Base-by-base conservation (phyloP, 2,797 vertebrate species). In the Cirrhinus mrigala region DNA sequence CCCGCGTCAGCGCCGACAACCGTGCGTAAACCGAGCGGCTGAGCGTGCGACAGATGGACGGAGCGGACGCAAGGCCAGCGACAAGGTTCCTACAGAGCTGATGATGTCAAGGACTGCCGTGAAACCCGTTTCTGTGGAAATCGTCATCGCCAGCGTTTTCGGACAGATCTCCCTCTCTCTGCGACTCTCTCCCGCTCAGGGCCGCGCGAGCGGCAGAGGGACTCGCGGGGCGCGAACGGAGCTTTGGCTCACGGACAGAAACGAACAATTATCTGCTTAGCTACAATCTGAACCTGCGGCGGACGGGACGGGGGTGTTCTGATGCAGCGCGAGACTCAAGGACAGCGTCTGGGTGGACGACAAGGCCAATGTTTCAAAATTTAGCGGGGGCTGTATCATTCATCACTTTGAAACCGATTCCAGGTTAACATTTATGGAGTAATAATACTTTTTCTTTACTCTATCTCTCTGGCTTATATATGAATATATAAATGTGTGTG, bases 1-100 rank as follows among this genome's bases (percentile, higher is more conserved):
- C 98, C 90, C 94, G 96, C 91, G 96, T 99, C 92, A 97, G 97
- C 3, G 97, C 97, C 90, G 98, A 99, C 92, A 98, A 98, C 94
- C 96, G 96, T 48, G 96, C 98, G 92, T 98, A 97, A 94, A 92
- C 90, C 89, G 86, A 70, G 89, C 87, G 10, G 29, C 66, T 40
- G 70, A 64, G 48, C 73, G 20, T 3, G 29, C 27, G 68, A 44
- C 46, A 24, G 37, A 58, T 24, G 7, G 75, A 75, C 56, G 11
- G 85, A 27, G 71, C 60, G 73, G 86, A 87, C 92, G 88, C 89
- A 89, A 92, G 87, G 82, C 70, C 93, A 52, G 22, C 91, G 90
- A 58, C 87, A 90, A 93, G 92, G 89, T 73, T 88, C 93, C 91
- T 91, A 94, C 92, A 81, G 95, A 96, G 96, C 96, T 94, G 93